Conservation (phyloP, 1,140 invertebrate genomes). For the Mycetomoellerius zeteki region DNA sequence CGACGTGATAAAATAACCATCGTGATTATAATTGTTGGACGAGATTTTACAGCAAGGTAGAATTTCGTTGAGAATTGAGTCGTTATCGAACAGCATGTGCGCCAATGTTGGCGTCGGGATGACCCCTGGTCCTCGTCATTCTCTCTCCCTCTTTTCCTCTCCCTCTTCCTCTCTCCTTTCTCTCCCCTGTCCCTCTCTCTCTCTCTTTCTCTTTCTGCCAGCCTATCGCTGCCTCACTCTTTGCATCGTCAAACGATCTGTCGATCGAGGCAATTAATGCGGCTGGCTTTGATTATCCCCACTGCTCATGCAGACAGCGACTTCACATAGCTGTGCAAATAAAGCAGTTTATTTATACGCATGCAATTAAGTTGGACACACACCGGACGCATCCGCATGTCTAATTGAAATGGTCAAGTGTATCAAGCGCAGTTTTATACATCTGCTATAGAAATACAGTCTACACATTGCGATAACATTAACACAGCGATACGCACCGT, state of each 20-base stretch:
- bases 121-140: conserved; percentile 44
- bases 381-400: conserved; percentile 37
- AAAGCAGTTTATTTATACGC: conserved; percentile 73
- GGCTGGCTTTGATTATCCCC: conserved; percentile 70
- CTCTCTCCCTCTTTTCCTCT: neutral
- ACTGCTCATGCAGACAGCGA: conserved; percentile 5
- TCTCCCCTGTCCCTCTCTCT: neutral
- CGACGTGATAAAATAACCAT: neutral
- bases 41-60: conserved; percentile 12
- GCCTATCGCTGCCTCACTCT: conserved; percentile 24
- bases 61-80: conserved; percentile 30
- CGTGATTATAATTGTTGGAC: conserved; percentile 6
- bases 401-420: conserved; percentile 64
- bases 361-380: conserved; percentile 67
- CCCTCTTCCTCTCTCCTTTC: too few species aligned
- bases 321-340: conserved; percentile 63
- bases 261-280: conserved; percentile 72
- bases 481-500: conserved; percentile 36
- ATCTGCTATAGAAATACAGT: conserved; percentile 11
- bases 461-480: conserved; percentile 51
- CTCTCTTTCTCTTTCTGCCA: neutral
- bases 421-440: conserved; percentile 59
- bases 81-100: conserved; percentile 31
- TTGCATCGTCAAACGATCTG: conserved; percentile 48
- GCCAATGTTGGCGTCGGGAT: conserved; percentile 44